These are phyloP conservation scores for Drymonia ruficornis DNA, from an alignment of 2,888 invertebrate genomes.

Conservation along the genomic window DNA sequence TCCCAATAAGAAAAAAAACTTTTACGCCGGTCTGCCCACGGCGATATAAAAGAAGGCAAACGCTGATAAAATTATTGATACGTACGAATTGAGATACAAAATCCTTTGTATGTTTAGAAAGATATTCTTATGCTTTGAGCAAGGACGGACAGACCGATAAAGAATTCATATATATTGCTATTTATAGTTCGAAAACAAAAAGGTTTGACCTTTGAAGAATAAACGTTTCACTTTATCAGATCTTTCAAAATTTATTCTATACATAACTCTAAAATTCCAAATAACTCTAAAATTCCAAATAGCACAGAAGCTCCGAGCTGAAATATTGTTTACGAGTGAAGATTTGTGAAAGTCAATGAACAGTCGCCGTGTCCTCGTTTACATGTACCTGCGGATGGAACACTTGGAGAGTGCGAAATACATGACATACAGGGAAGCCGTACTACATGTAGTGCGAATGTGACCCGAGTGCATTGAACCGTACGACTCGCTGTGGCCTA, in stretches of 20 bases:
- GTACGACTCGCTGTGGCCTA: background rate
- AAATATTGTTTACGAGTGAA: conserved; percentile 4
- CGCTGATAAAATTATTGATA: too few relatives aligned
- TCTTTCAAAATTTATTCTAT: background rate
- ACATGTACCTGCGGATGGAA: background rate
- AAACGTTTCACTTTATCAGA: background rate
- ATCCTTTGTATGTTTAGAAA: too few relatives aligned
- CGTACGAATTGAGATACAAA: too few relatives aligned
- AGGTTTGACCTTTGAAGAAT: too few relatives aligned
- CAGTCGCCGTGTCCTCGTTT: background rate
- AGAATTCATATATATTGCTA: too few relatives aligned
- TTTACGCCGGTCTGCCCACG: too few relatives aligned
- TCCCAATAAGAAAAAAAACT: too few relatives aligned
- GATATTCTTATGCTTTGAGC: too few relatives aligned
- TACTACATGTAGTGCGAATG: background rate
- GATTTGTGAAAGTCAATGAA: conserved; percentile 2
- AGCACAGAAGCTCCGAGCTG: background rate
- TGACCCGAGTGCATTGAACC: background rate
- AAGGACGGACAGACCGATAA: too few relatives aligned
- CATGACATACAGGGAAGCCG: background rate
- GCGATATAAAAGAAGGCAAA: too few relatives aligned
- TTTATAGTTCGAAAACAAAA: too few relatives aligned
- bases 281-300: background rate
- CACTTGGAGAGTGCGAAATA: background rate
- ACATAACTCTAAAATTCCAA: too few relatives aligned